A percentile compares a stretch with the other conserved stretches of the same genome.
phyloP scores from a whole-genome alignment of 2,888 invertebrate species.

The Lissonota sp. region DNA sequence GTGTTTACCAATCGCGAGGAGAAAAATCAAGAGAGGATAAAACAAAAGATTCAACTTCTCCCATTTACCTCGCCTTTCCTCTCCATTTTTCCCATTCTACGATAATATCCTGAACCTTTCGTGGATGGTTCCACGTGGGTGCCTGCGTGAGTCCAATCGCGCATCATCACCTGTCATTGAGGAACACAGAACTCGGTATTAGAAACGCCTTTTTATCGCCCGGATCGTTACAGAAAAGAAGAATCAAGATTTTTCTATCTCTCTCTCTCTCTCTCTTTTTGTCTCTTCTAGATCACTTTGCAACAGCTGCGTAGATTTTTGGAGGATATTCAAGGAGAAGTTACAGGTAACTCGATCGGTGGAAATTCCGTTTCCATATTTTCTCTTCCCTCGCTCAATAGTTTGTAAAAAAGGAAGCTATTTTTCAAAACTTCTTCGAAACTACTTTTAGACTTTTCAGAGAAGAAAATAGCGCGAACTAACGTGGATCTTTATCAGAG shows the following conservation, averaged over 20 bases:
- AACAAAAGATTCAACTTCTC: conserved; percentile 39
- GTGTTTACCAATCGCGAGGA: conserved; percentile 19
- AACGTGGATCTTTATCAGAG: too few species aligned
- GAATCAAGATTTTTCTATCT: conserved; percentile 19
- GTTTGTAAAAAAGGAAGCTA: not conserved
- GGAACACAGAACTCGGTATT: conserved; percentile 44
- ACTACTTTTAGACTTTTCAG: too few species aligned
- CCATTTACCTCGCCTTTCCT: conserved; percentile 58
- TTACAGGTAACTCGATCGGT: not conserved
- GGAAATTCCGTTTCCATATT: not conserved
- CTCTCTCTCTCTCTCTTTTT: conserved; percentile 17
- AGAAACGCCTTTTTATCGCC: conserved; percentile 28
- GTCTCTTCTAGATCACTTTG: conserved; percentile 7
- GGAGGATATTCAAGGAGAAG: not conserved
- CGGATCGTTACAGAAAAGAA: not conserved
- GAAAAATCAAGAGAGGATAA: not conserved
- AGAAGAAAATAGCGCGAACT: too few species aligned
- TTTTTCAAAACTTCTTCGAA: too few species aligned
- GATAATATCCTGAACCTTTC: conserved; percentile 54
- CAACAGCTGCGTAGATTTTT: conserved; percentile 1
- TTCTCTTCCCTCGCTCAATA: not conserved
- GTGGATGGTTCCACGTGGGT: conserved; percentile 41
- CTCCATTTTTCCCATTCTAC: conserved; percentile 52
- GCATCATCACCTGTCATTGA: conserved; percentile 54
- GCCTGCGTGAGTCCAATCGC: conserved; percentile 52